A percentile compares a stretch with the other conserved stretches of the same genome.
phyloP scores from a whole-genome alignment of 2,888 invertebrate genomes.

The Octodonta nipae region DNA sequence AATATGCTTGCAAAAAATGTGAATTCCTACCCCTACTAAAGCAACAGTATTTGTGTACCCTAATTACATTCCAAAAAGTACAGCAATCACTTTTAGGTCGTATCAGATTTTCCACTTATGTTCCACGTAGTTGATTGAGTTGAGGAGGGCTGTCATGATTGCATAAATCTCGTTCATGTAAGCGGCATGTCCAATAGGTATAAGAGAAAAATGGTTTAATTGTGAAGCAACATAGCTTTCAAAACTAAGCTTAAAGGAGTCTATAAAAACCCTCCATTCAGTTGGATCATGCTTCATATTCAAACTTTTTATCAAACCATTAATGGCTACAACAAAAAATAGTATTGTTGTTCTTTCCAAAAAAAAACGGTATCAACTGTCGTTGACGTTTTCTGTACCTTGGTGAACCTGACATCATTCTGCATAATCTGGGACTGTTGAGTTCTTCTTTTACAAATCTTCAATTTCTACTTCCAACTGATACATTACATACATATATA shows the following conservation, averaged over 20 bases:
- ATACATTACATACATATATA: too few species aligned
- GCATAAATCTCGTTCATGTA: not conserved
- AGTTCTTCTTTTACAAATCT: too few species aligned
- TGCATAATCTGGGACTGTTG: too few species aligned
- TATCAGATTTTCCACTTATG: too few species aligned
- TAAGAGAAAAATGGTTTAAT: not conserved
- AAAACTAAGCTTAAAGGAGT: not conserved
- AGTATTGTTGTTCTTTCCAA: not conserved
- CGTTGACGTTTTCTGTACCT: too few species aligned
- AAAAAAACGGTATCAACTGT: not conserved
- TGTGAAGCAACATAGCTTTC: not conserved
- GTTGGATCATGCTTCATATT: not conserved
- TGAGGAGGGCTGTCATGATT: not conserved
- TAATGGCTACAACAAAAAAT: not conserved
- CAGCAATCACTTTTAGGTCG: too few species aligned
- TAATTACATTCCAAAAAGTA: too few species aligned
- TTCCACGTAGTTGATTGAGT: not conserved
- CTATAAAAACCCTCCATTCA: too few species aligned
- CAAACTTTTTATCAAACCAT: not conserved
- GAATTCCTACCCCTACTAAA: not conserved
- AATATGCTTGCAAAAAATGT: not conserved
- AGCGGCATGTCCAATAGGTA: not conserved
- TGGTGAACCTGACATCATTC: too few species aligned
- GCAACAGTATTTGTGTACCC: slow-evolving; percentile 1
- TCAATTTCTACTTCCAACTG: too few species aligned